Evolutionary conservation across 1,140 invertebrate genomes (phyloP), one percentile per base, ranked within the genome.

Genomic region (Euwallacea similis): DNA sequence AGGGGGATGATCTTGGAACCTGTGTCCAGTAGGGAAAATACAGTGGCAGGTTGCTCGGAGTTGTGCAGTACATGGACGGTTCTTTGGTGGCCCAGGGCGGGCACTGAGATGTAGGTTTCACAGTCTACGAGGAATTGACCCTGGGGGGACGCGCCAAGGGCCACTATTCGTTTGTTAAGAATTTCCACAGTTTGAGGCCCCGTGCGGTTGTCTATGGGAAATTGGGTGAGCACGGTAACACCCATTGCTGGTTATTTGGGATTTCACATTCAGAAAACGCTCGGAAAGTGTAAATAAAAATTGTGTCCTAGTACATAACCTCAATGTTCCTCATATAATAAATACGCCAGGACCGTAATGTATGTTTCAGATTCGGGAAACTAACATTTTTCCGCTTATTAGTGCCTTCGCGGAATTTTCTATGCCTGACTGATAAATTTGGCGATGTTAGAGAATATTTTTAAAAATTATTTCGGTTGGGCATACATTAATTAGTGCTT

Each of bases 71-170:
- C 90, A 82, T 98, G 93, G 0, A 98, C 89, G 0, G 90, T 91
- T 76, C 92, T 89, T 71, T 90, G 90, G 55, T 88, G 82, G 81
- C 89, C 89, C 75, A 90, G 83, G 75, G 88, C 88, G 9, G 89
- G 89, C 69, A 90, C 88, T 21, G 93, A 94, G 60, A 90, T 89
- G 76, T 93, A 98, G 10, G 94, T 96, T 81, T 98, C 96, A 80
- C 96, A 98, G 77, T 98, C 96, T 0, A 98, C 94, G 55, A 93
- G 82, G 83, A 97, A 98, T 76, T 93, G 93, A 0, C 95, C 96
- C 75, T 89, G 87, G 81, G 93, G 94, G 0, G 89, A 85, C 0
- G 94, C 96, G 44, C 95, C 95, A 15, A 98, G 84, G 0, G 92
- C 90, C 42, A 91, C 85, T 42, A 98, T 87, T 47, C 94, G 85